phyloP scores from a whole-genome alignment of 2,113 vertebrate species.

The Myiozetetes cayanensis region DNA sequence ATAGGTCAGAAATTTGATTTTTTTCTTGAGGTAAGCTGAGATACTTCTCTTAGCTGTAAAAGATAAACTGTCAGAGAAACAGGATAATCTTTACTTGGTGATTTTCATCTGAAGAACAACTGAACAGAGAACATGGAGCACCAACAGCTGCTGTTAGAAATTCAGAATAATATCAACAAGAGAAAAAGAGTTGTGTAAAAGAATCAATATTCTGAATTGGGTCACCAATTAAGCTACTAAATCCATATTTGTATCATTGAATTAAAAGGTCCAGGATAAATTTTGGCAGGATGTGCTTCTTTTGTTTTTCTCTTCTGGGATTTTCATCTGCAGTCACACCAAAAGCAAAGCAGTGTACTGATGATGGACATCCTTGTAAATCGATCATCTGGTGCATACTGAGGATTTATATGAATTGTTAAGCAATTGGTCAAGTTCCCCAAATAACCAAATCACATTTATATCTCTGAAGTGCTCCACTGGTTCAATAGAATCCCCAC shows the following conservation, averaged over 20 bases:
- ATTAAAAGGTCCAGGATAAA: neutral
- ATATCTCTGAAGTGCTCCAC: neutral
- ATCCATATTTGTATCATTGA: neutral
- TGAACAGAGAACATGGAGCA: neutral
- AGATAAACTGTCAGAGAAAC: neutral
- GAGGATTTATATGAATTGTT: neutral
- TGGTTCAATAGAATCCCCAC: neutral
- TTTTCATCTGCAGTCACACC: neutral
- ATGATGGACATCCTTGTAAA: neutral
- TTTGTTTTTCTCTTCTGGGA: neutral
- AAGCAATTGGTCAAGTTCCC: neutral
- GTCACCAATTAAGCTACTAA: neutral
- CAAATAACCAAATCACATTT: neutral
- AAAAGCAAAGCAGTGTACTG: neutral
- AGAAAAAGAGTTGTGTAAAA: neutral
- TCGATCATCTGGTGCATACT: neutral
- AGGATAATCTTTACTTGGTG: neutral
- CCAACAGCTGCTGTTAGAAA: neutral
- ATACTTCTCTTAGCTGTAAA: neutral
- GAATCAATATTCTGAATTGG: neutral
- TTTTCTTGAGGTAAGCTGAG: neutral
- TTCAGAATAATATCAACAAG: neutral
- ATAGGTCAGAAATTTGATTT: neutral
- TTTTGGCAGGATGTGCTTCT: neutral
- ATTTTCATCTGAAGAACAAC: neutral